phyloP scores from a whole-genome alignment of 1,140 invertebrate genomes.

The Colletes latitarsis region DNA sequence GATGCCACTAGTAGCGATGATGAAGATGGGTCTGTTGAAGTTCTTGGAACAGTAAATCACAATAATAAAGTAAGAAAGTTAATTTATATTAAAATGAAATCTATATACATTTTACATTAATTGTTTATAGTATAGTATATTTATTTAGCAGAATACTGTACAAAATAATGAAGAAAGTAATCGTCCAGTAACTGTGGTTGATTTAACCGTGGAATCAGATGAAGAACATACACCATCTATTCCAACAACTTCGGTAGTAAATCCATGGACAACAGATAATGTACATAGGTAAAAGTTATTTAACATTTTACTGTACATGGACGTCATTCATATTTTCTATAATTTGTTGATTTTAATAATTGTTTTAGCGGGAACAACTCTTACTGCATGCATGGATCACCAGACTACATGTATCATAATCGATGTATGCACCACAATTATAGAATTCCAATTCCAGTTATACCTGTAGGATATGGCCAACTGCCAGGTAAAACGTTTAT shows the following conservation, averaged over 20 bases:
- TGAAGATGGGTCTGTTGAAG: conserved; percentile 84
- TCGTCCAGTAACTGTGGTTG: conserved; percentile 83
- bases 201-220: conserved; percentile 86
- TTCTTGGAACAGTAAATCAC: conserved; percentile 77
- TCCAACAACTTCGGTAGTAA: conserved; percentile 47
- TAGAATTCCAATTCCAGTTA: conserved; percentile 56
- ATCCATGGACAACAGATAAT: conserved; percentile 55
- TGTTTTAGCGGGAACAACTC: conserved; percentile 60
- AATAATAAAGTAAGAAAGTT: conserved; percentile 63
- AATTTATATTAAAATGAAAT: conserved; percentile 3
- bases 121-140: conserved; percentile 1
- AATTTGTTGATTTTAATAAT: conserved; percentile 21
- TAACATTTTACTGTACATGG: background rate
- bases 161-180: conserved; percentile 63
- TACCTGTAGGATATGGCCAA: conserved; percentile 52
- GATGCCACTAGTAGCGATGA: conserved; percentile 81
- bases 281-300: conserved; percentile 55
- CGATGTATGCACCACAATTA: conserved; percentile 57
- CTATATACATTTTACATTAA: conserved; percentile 19
- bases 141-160: conserved; percentile 61
- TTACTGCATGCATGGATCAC: conserved; percentile 66
- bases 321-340: background rate
- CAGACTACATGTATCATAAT: conserved; percentile 58
- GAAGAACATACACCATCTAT: conserved; percentile 78
- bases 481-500: conserved; percentile 42